These are phyloP conservation scores for Peromyscus attwateri DNA, from an alignment of 2,797 vertebrate genomes.

Conservation along the genomic window DNA sequence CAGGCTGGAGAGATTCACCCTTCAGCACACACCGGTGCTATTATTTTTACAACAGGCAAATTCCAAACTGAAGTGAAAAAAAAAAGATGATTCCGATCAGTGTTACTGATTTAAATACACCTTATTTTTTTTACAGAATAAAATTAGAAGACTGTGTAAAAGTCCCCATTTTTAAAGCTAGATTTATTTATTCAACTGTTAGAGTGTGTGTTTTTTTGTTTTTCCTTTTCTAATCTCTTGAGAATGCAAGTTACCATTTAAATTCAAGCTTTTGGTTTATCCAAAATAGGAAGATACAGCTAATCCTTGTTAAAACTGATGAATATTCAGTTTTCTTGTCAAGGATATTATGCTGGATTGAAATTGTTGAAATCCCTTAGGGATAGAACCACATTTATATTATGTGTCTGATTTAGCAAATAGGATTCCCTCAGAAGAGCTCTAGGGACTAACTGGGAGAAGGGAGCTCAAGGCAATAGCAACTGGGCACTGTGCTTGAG, in stretches of 20 bases:
- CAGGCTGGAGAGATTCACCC: not conserved
- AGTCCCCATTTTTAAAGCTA: not conserved
- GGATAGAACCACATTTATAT: conserved; percentile 39
- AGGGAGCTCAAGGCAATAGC: not conserved
- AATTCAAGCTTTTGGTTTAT: conserved; percentile 52
- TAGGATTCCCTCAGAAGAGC: not conserved
- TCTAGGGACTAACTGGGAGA: conserved; percentile 5
- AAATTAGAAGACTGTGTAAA: not conserved
- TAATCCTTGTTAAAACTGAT: conserved; percentile 71
- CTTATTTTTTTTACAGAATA: not conserved
- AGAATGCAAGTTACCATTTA: conserved; percentile 16
- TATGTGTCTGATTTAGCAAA: conserved; percentile 43
- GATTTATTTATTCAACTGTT: not conserved
- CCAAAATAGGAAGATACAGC: conserved; percentile 6
- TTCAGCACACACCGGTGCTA: not conserved
- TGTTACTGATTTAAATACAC: not conserved
- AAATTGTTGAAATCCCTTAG: conserved; percentile 37
- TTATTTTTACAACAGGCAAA: conserved; percentile 24
- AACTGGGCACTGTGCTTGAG: not conserved
- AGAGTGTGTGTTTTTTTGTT: not conserved
- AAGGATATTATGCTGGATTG: conserved; percentile 34
- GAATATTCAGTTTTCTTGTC: conserved; percentile 68
- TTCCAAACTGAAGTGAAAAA: not conserved
- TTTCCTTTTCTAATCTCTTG: not conserved
- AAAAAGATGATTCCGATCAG: not conserved